A percentile compares a stretch with the other conserved stretches of the same genome.
Conservation (phyloP, 2,797 vertebrate species). For the Rousettus madagascariensis region DNA sequence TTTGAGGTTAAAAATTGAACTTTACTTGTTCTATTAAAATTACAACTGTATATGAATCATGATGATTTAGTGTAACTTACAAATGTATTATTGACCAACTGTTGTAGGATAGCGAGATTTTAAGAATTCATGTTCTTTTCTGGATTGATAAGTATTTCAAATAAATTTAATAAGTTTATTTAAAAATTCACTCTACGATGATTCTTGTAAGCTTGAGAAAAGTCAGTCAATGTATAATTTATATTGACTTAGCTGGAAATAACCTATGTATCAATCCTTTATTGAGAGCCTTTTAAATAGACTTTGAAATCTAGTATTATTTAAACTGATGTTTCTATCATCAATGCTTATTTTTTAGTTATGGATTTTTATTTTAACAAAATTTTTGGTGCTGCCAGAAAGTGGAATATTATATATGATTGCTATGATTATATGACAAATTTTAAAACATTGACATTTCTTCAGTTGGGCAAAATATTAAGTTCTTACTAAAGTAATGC, state of each 20-base stretch:
- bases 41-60: conserved; percentile 20
- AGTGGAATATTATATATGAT: conserved; percentile 14
- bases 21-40: conserved; percentile 18
- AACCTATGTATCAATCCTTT: not conserved
- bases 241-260: not conserved
- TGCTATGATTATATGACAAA: conserved; percentile 7
- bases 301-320: not conserved
- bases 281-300: not conserved
- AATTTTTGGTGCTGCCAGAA: conserved; percentile 9
- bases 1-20: conserved; percentile 1
- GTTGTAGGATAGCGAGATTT: conserved; percentile 3
- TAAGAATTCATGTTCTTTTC: not conserved
- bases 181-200: not conserved
- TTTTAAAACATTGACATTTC: conserved; percentile 30
- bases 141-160: conserved; percentile 27
- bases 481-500: conserved; percentile 5
- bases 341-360: not conserved
- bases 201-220: not conserved
- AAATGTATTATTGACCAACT: not conserved
- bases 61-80: conserved; percentile 41
- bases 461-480: conserved; percentile 6
- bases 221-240: not conserved
- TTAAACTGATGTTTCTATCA: not conserved
- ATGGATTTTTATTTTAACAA: conserved; percentile 49
- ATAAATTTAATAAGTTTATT: conserved; percentile 30